Percentiles rank a stretch among this genome's conserved stretches.
Evolutionary conservation across 2,113 vertebrate species (phyloP).

Genomic region (Bos indicus): DNA sequence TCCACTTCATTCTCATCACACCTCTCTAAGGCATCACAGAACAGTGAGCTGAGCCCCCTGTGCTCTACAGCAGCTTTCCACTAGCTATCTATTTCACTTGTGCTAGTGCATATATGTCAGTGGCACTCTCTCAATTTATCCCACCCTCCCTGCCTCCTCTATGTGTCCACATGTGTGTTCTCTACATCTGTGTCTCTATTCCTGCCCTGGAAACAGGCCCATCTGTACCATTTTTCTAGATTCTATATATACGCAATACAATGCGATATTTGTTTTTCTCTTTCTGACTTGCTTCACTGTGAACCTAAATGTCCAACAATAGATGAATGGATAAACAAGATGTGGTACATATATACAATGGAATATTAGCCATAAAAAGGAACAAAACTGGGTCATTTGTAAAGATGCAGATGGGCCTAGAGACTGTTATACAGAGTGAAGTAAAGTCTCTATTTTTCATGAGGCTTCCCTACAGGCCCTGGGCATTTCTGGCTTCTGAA

Average conservation of each 20-base stretch:
- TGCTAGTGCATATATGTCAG: neutral
- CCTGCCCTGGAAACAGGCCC: neutral
- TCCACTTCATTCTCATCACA: neutral
- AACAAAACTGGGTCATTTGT: neutral
- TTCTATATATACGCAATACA: neutral
- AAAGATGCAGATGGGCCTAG: neutral
- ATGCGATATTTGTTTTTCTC: neutral
- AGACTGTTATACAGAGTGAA: neutral
- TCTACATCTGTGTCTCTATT: neutral
- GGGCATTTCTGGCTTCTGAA: neutral
- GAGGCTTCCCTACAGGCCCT: neutral
- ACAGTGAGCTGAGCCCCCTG: neutral
- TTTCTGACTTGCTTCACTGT: neutral
- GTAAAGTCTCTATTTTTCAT: neutral
- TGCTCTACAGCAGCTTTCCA: neutral
- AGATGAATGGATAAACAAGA: neutral
- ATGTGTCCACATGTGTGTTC: neutral
- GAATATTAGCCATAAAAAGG: neutral
- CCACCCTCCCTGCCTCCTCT: neutral
- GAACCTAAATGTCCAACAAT: neutral
- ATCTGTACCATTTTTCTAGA: neutral
- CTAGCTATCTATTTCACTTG: neutral
- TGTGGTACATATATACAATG: neutral
- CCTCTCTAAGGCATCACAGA: neutral
- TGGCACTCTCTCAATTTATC: neutral